Base-by-base conservation (phyloP, 2,797 vertebrate species). In the Emydoidea blandingii region DNA sequence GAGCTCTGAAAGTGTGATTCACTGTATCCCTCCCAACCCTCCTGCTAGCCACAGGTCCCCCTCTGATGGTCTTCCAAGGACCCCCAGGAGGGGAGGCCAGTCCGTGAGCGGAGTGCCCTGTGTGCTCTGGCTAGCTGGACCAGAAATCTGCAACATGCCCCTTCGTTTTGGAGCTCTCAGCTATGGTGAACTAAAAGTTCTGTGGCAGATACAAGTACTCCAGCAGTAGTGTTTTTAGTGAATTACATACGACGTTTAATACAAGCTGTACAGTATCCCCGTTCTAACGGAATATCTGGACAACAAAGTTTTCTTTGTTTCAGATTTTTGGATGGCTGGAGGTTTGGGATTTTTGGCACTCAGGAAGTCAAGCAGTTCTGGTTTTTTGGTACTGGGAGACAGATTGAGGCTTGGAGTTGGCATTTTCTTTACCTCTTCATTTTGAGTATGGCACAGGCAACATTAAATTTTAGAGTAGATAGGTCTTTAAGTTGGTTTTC, bases 351-450 rank as follows among this genome's bases (percentile, higher is more conserved):
- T 65, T 91, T 81, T 93, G 83, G 72, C 65, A 44, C 80, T 0
- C 0, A 65, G 65, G 57, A 88, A 85, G 31, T 29, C 50, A 50
- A 94, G 56, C 41, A 90, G 25, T 91, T 92, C 3, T 89, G 44
- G 65, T 53, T 47, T 31, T 59, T 59, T 68, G 59, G 85, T 41
- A 23, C 81, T 92, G 34, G 91, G 81, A 57, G 92, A 74, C 86
- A 68, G 83, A 44, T 49, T 86, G 79, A 23, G 89, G 79, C 29
- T 94, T 87, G n/a, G 37, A n/a, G 31, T 1, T 79, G 74, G 78
- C 23, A 3, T 7, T 29, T 31, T 37, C n/a, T 68, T 59, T 10
- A 1, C 2, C 5, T 80, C 27, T 29, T 19, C 18, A 0, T 87
- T 94, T 93, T 86, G 8, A 10, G 80, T 62, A 76, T 2, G 81